Evolutionary conservation across 2,113 vertebrate genomes (phyloP).

Genomic region (Epinephelus cyanopodus): DNA sequence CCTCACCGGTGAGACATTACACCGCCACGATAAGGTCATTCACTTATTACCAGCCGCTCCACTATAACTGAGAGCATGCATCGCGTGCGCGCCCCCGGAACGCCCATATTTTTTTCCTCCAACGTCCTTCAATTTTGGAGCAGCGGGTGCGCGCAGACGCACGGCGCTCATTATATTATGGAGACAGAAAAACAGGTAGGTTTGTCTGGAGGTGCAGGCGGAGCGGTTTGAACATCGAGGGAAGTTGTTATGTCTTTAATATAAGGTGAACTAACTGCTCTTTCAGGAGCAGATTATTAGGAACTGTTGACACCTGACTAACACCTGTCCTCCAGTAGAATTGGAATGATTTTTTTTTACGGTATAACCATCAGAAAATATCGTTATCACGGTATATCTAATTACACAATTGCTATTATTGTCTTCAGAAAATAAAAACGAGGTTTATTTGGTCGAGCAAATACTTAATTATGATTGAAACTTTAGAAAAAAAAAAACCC

Average conservation of each 20-base stretch:
- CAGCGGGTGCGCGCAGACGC: slow-evolving; percentile 41
- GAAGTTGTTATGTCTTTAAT: neutral
- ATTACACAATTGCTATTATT: too few species aligned
- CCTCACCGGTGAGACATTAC: slow-evolving; percentile 89
- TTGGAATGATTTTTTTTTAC: too few species aligned
- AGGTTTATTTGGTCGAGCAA: too few species aligned
- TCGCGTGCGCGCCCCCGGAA: slow-evolving; percentile 59
- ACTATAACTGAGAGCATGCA: slow-evolving; percentile 67
- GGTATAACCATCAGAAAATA: too few species aligned
- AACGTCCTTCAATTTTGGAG: slow-evolving; percentile 38
- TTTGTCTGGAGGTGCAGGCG: neutral
- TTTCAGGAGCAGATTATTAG: neutral
- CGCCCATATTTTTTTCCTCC: slow-evolving; percentile 51
- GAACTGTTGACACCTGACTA: neutral
- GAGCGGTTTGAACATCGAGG: neutral
- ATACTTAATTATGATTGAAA: too few species aligned
- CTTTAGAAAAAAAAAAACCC: too few species aligned
- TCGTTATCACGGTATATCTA: too few species aligned
- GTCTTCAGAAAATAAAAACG: too few species aligned
- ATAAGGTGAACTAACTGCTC: neutral
- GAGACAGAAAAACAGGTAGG: neutral
- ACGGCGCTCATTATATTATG: neutral
- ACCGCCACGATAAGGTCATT: slow-evolving; percentile 90
- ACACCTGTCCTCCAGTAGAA: neutral
- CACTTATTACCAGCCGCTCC: slow-evolving; percentile 86